Evolutionary conservation across 2,797 vertebrate species (phyloP), one percentile per base, ranked within the genome.

Genomic region (Crax fasciolata): DNA sequence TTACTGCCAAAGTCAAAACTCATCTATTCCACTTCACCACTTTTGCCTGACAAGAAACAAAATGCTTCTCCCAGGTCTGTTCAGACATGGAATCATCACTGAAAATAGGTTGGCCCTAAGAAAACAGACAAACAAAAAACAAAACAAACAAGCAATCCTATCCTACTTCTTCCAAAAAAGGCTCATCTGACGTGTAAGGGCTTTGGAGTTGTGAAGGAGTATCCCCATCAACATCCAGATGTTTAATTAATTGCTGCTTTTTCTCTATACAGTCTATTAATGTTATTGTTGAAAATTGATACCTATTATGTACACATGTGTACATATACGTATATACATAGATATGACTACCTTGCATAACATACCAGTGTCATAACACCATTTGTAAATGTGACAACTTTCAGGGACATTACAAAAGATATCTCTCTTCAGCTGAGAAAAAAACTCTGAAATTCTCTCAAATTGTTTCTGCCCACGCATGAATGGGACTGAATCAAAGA

Each of bases 181-280:
- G 7, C 4, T 73, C 24, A 46, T 44, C 14, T 58, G 20, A 68
- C 5, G 9, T 27, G 61, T 76, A 80, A 41, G 20, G 9, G 6
- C 8, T 68, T 19, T 39, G 43, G 30, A 76, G 18, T 4, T 58
- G 7, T 30, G 44, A 76, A 87, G 11, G 39, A 61, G 14, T 48
- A 58, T 27, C 14, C 32, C 28, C 57, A 25, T 27, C 62, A 68
- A n/a, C 18, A 62, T 32, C 8, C 4, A 0, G 0, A 28, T 41
- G 20, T 44, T 57, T 57, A 57, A 25, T 51, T 67, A 65, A 54
- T 52, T 28, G 23, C 12, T 65, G 24, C 0, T 6, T 79, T 84
- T 65, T 54, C 38, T 74, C 46, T 66, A 8, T 38, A 38, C 13
- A 17, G 66, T n/a, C 48, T 71, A 14, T 55, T 27, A 46, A 71